A percentile compares a stretch with the other conserved stretches of the same genome.
Evolutionary conservation across 2,888 invertebrate species (phyloP).

Genomic region (Hydropsyche betteni): DNA sequence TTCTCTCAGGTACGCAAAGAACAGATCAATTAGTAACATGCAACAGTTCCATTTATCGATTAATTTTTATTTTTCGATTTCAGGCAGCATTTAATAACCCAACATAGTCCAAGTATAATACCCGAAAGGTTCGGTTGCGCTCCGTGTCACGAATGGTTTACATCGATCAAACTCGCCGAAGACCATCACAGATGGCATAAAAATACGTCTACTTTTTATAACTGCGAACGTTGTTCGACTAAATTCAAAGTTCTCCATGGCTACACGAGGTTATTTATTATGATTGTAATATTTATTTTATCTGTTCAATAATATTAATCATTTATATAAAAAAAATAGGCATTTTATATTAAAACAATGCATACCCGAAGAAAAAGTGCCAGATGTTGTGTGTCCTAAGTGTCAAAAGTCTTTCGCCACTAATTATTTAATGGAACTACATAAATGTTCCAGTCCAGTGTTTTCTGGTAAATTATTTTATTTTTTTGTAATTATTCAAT

Average conservation of each 20-base stretch:
- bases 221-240: constrained; percentile 60
- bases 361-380: constrained; percentile 54
- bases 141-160: constrained; percentile 62
- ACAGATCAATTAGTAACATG: neutral
- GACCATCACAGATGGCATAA: constrained; percentile 62
- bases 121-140: constrained; percentile 60
- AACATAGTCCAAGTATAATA: constrained; percentile 36
- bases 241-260: constrained; percentile 55
- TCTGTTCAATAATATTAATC: neutral
- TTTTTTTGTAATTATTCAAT: neutral
- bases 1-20: constrained; percentile 36
- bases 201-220: constrained; percentile 58
- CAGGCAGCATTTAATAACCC: constrained; percentile 43
- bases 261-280: constrained; percentile 50
- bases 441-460: constrained; percentile 56
- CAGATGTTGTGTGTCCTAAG: constrained; percentile 56
- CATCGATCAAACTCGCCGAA: constrained; percentile 56
- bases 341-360: constrained; percentile 55
- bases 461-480: constrained; percentile 55
- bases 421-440: constrained; percentile 53
- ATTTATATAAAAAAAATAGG: constrained; percentile 51
- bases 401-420: constrained; percentile 57
- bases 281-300: constrained; percentile 14
- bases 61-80: neutral
- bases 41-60: neutral